Evolutionary conservation across 2,888 invertebrate genomes (phyloP), one percentile per base, ranked within the genome.

Genomic region (Calameuta idolon): DNA sequence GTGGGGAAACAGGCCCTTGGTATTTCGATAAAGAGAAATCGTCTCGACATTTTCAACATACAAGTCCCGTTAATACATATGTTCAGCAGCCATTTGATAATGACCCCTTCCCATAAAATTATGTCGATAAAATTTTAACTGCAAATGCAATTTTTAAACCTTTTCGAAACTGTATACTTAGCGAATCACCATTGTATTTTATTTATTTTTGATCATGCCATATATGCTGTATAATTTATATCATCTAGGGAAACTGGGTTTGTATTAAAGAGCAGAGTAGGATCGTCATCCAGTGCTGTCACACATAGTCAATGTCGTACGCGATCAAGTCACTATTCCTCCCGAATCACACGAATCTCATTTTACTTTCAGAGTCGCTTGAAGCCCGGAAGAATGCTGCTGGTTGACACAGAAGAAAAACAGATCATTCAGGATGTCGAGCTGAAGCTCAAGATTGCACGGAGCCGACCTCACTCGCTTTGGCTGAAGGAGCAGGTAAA

Each of bases 351-450:
- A 88, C 81, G 83, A 71, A 76, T 82, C 81, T 82, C 83, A 81
- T 87, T 87, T 90, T 88, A 87, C 87, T 92, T 93, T 69, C 92
- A 97, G 96, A 98, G 99, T 89, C 98, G 99, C 81, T 94, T 99
- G 87, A 98, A 99, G 92, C 99, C 99, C 1, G 99, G 99, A 4
- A 95, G 99, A 83, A 99, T 99, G 99, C 93, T 99, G 90, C 93
- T 99, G 85, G 99, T 99, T 76, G 99, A 99, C 92, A 99, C 99
- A 0, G 93, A 95, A 85, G 96, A 97, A 88, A 95, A 97, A 91
- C 94, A 94, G 82, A 96, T 99, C 83, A 98, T 98, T 84, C 96
- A 97, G 88, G 99, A 99, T 90, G 96, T 99, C 77, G 97, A 98
- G 88, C 93, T 99, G 77, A 99, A 99, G 92, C 90, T 95, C 86